phyloP scores from a whole-genome alignment of 1,140 invertebrate species.

The Gryon sp. region DNA sequence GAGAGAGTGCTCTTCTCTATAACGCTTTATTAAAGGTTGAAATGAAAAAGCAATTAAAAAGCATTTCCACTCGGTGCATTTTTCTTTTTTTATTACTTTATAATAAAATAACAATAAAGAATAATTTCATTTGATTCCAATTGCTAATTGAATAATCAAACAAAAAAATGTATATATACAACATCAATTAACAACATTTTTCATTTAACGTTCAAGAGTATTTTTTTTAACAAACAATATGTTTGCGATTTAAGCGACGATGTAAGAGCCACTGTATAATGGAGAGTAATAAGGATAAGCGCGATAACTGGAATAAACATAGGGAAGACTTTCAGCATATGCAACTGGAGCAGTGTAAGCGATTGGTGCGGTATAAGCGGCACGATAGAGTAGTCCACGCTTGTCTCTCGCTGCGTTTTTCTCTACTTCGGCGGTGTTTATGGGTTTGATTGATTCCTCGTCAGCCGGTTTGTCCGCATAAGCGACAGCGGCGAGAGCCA shows the following conservation, averaged over 20 bases:
- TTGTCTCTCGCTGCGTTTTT: conserved; percentile 67
- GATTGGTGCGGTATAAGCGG: conserved; percentile 62
- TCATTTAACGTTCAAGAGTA: not conserved
- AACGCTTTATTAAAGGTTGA: too few species aligned
- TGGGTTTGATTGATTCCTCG: conserved; percentile 45
- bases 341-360: conserved; percentile 64
- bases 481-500: conserved; percentile 69
- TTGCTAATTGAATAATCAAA: too few species aligned
- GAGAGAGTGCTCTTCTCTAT: too few species aligned
- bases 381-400: conserved; percentile 60
- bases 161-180: conserved; percentile 32
- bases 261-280: conserved; percentile 57
- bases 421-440: conserved; percentile 41
- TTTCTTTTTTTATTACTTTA: too few species aligned
- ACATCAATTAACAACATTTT: conserved; percentile 10
- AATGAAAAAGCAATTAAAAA: too few species aligned
- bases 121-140: too few species aligned
- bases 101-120: too few species aligned
- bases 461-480: conserved; percentile 58
- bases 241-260: conserved; percentile 38
- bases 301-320: conserved; percentile 66
- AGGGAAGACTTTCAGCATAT: conserved; percentile 61
- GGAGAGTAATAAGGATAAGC: conserved; percentile 66
- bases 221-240: not conserved
- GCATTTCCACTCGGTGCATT: too few species aligned